Conservation (phyloP, 2,113 vertebrate genomes). For the Copsychus sechellarum region DNA sequence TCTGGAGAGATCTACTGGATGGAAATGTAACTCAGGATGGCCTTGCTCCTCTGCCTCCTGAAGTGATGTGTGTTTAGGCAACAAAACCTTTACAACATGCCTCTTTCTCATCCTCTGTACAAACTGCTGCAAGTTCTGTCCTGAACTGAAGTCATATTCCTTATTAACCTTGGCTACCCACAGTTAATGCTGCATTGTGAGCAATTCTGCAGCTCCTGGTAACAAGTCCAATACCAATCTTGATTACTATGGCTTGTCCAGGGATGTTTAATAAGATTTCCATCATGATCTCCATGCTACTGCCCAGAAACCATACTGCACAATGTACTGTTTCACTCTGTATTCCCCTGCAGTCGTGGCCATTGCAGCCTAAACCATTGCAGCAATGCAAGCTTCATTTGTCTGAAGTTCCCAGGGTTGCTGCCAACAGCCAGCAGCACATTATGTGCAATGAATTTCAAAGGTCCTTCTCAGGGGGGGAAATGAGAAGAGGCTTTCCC, state of each 20-base stretch:
- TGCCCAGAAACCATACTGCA: neutral
- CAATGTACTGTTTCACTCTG: neutral
- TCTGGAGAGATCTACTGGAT: neutral
- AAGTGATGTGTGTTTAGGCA: neutral
- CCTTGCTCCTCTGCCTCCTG: neutral
- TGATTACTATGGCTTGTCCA: neutral
- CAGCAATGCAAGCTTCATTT: neutral
- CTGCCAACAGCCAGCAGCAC: slow-evolving; percentile 38
- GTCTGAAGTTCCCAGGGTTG: neutral
- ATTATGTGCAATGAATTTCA: slow-evolving; percentile 6
- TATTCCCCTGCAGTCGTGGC: neutral
- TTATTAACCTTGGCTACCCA: neutral
- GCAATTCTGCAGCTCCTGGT: neutral
- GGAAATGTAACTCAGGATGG: neutral
- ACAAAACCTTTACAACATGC: neutral
- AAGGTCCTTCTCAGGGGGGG: neutral
- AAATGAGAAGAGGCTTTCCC: neutral
- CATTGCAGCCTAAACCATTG: neutral
- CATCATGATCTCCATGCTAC: neutral
- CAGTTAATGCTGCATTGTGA: neutral
- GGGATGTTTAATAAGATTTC: neutral
- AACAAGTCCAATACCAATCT: neutral
- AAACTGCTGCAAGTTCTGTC: slow-evolving; percentile 7
- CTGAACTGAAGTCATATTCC: neutral
- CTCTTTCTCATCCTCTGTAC: neutral